A percentile compares a stretch with the other conserved stretches of the same genome.
Evolutionary conservation across 2,113 vertebrate species (phyloP).

Genomic region (Puffinus mauretanicus): DNA sequence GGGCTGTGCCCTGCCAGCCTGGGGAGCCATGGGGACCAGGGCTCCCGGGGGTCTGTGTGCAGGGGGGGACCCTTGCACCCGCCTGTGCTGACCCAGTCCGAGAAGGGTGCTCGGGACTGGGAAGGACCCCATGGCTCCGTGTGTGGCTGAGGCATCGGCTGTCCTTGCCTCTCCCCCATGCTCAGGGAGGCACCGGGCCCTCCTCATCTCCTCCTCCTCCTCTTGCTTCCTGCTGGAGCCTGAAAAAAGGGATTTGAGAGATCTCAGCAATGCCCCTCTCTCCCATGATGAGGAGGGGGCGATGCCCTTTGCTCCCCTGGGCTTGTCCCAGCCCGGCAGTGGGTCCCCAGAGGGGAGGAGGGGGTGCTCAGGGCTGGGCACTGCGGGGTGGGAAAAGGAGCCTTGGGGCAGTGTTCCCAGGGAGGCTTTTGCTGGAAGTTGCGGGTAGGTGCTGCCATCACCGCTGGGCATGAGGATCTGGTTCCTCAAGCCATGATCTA

Average conservation of each 20-base stretch:
- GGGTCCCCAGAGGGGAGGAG: accelerated
- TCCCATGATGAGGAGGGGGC: not conserved
- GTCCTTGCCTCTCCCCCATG: accelerated
- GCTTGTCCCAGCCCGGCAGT: not conserved
- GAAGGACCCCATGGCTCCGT: not conserved
- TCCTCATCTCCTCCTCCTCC: not conserved
- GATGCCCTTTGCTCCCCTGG: not conserved
- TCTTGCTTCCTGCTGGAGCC: not conserved
- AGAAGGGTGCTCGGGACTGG: not conserved
- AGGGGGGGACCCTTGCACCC: not conserved
- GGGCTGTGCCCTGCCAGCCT: not conserved
- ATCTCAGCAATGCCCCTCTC: not conserved
- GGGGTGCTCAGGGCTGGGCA: not conserved
- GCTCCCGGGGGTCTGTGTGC: not conserved
- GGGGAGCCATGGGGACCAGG: accelerated
- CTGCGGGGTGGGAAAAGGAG: not conserved
- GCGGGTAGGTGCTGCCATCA: not conserved
- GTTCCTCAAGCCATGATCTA: not conserved
- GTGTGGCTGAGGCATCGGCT: not conserved
- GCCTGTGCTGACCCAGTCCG: not conserved
- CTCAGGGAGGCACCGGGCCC: not conserved
- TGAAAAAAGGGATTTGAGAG: not conserved
- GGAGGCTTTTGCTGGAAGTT: not conserved
- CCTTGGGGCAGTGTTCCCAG: not conserved
- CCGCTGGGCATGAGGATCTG: not conserved